A percentile compares a stretch with the other conserved stretches of the same genome.
Evolutionary conservation across 2,113 vertebrate species (phyloP).

Genomic region (Erythrocercus mccallii): DNA sequence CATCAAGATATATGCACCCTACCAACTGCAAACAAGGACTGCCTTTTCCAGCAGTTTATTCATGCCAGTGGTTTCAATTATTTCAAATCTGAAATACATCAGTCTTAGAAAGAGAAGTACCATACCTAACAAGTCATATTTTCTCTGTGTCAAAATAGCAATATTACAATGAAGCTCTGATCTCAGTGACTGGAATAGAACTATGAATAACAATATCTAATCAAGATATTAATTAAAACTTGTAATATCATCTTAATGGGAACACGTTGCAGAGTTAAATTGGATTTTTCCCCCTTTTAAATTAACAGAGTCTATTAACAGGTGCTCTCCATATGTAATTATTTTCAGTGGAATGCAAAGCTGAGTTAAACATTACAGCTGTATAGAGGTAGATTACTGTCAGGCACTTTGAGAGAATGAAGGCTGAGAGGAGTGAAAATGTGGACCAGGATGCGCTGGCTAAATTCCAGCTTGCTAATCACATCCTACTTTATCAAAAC

Average conservation of each 20-base stretch:
- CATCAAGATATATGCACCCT: neutral
- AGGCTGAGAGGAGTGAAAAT: neutral
- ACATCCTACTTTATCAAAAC: neutral
- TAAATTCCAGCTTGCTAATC: constrained; percentile 29
- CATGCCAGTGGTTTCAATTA: neutral
- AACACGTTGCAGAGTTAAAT: constrained; percentile 26
- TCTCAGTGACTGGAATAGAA: neutral
- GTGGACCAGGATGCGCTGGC: neutral
- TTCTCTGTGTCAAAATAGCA: constrained; percentile 1
- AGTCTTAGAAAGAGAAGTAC: neutral
- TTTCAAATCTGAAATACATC: neutral
- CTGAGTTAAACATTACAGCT: neutral
- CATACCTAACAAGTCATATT: neutral
- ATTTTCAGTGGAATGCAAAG: constrained; percentile 24
- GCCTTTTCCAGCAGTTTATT: neutral
- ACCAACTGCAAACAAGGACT: constrained; percentile 8
- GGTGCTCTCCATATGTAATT: constrained; percentile 50
- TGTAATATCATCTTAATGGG: constrained; percentile 41
- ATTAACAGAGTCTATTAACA: constrained; percentile 55
- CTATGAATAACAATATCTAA: constrained; percentile 35
- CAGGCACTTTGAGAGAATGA: neutral
- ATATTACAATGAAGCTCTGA: neutral
- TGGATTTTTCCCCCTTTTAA: constrained; percentile 20
- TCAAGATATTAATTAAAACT: constrained; percentile 63
- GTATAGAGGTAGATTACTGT: neutral